Evolutionary conservation across 2,797 vertebrate genomes (phyloP).

Genomic region (Manis crassicaudata): DNA sequence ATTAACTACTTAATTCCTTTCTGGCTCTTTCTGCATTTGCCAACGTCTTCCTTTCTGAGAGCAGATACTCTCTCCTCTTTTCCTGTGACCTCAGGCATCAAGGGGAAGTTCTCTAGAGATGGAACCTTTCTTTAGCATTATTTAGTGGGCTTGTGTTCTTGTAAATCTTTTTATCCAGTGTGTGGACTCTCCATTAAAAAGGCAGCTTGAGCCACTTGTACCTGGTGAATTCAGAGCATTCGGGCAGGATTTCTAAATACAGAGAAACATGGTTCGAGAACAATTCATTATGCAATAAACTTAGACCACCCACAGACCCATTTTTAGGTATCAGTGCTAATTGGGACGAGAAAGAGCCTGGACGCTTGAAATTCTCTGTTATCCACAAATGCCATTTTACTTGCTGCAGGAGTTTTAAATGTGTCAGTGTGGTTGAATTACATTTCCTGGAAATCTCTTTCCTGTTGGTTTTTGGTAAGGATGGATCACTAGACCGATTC

Average conservation of each 20-base stretch:
- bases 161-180: not conserved
- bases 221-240: not conserved
- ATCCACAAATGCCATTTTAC: conserved; percentile 4
- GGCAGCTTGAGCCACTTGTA: not conserved
- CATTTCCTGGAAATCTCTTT: not conserved
- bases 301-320: not conserved
- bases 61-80: not conserved
- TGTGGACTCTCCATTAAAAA: not conserved
- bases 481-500: not conserved
- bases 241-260: not conserved
- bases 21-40: not conserved
- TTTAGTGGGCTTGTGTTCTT: not conserved
- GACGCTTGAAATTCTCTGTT: not conserved
- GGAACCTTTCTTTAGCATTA: not conserved
- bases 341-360: not conserved
- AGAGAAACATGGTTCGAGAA: conserved; percentile 3
- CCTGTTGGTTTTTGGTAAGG: not conserved
- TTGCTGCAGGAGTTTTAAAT: not conserved
- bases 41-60: not conserved
- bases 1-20: not conserved
- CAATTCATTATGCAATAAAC: not conserved
- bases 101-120: not conserved
- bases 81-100: not conserved
- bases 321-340: not conserved
- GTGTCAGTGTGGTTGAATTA: not conserved